Evolutionary conservation across 2,113 vertebrate species (phyloP).

Genomic region (Sylvia atricapilla): DNA sequence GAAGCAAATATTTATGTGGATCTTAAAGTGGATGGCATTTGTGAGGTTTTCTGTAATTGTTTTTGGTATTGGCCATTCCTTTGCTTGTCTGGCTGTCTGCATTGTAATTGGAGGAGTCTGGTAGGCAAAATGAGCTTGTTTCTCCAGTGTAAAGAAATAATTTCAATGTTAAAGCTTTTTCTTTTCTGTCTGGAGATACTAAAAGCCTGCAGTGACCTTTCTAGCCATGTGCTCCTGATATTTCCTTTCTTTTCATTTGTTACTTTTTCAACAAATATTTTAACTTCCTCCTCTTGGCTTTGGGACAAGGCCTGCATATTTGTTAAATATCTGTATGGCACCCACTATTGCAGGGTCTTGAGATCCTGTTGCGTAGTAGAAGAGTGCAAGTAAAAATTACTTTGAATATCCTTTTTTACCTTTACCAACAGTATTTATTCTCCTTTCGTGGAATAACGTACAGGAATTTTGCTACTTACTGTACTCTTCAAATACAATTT

Average conservation of each 20-base stretch:
- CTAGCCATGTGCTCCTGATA: neutral
- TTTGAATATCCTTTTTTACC: neutral
- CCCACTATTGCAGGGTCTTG: neutral
- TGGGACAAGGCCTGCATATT: neutral
- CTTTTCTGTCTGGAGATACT: neutral
- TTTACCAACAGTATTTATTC: neutral
- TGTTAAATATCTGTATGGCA: neutral
- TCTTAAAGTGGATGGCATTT: neutral
- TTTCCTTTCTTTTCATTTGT: neutral
- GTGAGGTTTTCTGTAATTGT: neutral
- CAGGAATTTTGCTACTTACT: neutral
- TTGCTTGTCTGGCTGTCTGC: neutral
- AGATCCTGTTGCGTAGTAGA: neutral
- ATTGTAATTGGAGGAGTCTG: neutral
- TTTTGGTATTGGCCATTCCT: neutral
- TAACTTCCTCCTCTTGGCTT: neutral
- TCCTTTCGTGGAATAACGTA: neutral
- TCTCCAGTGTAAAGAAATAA: neutral
- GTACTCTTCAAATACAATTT: neutral
- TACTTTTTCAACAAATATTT: neutral
- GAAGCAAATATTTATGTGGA: neutral
- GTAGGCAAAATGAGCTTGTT: neutral
- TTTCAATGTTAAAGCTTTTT: neutral
- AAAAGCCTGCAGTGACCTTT: neutral
- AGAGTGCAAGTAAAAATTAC: neutral